Evolutionary conservation across 2,797 vertebrate species (phyloP).

Genomic region (Argyrosomus regius): DNA sequence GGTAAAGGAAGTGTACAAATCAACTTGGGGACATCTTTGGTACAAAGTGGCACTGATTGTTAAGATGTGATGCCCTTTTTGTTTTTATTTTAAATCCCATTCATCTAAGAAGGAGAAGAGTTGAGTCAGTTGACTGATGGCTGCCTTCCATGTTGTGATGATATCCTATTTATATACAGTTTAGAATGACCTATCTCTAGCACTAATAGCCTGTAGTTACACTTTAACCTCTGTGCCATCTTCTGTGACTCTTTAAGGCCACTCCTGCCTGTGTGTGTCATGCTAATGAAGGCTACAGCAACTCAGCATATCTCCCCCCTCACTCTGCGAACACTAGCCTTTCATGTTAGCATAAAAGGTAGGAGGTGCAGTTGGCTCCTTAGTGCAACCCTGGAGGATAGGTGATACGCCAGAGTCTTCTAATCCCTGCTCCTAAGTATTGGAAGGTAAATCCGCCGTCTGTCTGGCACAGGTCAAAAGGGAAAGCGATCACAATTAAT

Average conservation of each 20-base stretch:
- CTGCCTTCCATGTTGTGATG: conserved; percentile 19
- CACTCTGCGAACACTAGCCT: conserved; percentile 47
- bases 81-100: conserved; percentile 2
- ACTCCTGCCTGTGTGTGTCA: conserved; percentile 24
- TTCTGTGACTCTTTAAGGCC: conserved; percentile 35
- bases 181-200: neutral
- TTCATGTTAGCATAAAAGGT: conserved; percentile 61
- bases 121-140: conserved; percentile 34
- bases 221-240: conserved; percentile 17
- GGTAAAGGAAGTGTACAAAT: conserved; percentile 68
- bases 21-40: conserved; percentile 48
- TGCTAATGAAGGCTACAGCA: conserved; percentile 51
- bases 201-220: conserved; percentile 7
- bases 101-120: conserved; percentile 23
- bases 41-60: conserved; percentile 55
- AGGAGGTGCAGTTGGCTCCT: conserved; percentile 71
- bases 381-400: conserved; percentile 66
- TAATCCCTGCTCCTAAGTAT: conserved; percentile 77
- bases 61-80: conserved; percentile 8
- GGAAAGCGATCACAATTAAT: conserved; percentile 77
- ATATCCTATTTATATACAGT: neutral
- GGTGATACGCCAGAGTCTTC: conserved; percentile 66
- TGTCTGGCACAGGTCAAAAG: conserved; percentile 78
- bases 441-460: conserved; percentile 75
- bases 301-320: conserved; percentile 57